These are phyloP conservation scores for Anguilla anguilla DNA, from an alignment of 2,797 vertebrate species.

Conservation along the genomic window DNA sequence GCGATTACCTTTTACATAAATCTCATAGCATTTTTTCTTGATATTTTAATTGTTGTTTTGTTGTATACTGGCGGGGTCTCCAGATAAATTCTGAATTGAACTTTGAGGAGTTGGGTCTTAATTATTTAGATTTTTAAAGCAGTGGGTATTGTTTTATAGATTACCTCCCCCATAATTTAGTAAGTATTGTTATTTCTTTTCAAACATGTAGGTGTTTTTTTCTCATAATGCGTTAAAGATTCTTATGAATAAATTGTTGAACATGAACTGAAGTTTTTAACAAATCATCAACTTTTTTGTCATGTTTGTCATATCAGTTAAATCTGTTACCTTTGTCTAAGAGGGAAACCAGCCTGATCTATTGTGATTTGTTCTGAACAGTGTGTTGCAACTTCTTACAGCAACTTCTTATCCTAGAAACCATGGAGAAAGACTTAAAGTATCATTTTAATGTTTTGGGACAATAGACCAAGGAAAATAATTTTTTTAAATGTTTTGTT, in stretches of 20 bases:
- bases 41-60: not conserved
- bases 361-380: not conserved
- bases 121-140: not conserved
- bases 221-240: constrained; percentile 24
- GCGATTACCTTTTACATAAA: not conserved
- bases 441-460: not conserved
- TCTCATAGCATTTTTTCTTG: not conserved
- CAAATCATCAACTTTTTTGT: not conserved
- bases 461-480: not conserved
- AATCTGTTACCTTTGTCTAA: not conserved
- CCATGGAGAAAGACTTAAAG: not conserved
- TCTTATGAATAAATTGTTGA: constrained; percentile 21
- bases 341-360: not conserved
- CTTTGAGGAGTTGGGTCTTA: not conserved
- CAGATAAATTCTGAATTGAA: not conserved
- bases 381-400: not conserved
- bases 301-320: not conserved
- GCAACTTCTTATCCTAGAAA: not conserved
- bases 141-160: not conserved
- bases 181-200: not conserved
- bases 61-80: not conserved
- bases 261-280: not conserved
- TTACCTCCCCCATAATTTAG: not conserved
- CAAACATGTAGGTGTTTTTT: not conserved
- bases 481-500: not conserved